phyloP scores from a whole-genome alignment of 2,888 invertebrate genomes.

The Punctoribates punctum region DNA sequence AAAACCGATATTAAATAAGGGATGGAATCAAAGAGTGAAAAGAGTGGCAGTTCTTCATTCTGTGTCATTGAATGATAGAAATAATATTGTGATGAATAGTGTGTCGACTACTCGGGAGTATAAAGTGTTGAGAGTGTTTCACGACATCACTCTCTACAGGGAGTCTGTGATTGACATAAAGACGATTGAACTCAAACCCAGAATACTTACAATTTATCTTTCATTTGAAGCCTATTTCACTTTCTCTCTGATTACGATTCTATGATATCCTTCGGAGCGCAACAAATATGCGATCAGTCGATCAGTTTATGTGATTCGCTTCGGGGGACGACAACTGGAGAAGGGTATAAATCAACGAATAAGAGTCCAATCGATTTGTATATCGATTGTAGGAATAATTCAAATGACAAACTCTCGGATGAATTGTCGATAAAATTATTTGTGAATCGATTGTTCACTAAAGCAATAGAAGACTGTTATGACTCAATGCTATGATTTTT shows the following conservation, averaged over 20 bases:
- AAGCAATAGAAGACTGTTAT: not conserved
- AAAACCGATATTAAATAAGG: not conserved
- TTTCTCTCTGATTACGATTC: not conserved
- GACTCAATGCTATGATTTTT: not conserved
- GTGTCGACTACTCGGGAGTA: not conserved
- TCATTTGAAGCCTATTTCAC: not conserved
- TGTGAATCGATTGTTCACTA: not conserved
- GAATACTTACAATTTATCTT: not conserved
- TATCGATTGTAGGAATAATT: not conserved
- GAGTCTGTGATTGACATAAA: constrained; percentile 13
- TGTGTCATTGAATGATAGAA: not conserved
- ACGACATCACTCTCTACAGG: not conserved
- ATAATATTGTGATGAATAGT: constrained; percentile 16
- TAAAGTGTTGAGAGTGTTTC: not conserved
- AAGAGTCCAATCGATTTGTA: not conserved
- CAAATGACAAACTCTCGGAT: not conserved
- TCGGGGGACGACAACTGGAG: not conserved
- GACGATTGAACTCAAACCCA: constrained; percentile 25
- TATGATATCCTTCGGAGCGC: constrained; percentile 1
- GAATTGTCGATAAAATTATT: not conserved
- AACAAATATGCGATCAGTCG: constrained; percentile 21
- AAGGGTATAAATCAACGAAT: not conserved
- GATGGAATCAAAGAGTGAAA: not conserved
- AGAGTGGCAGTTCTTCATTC: not conserved
- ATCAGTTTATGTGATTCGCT: not conserved